Evolutionary conservation across 2,888 invertebrate species (phyloP), one percentile per base, ranked within the genome.

Genomic region (Idaea straminata): DNA sequence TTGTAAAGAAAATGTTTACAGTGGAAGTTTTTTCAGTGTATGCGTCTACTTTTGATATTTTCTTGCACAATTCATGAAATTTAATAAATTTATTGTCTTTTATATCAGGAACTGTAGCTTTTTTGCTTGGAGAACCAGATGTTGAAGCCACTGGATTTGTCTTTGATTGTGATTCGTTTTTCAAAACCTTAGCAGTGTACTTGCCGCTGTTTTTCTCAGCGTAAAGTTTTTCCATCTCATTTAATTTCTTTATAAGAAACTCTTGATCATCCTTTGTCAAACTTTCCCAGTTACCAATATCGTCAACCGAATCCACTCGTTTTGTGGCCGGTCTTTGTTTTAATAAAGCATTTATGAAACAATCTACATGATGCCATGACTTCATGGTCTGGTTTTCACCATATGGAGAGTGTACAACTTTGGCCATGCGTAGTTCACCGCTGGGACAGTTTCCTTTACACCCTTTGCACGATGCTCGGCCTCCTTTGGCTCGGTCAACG

Each of bases 381-480:
- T 97, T 98, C 97, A 98, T 97, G 76, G 95, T 83, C 71, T 92
- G 95, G 0, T 94, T 95, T 25, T 94, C 95, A 15, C 91, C 95
- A 80, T 97, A 98, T 0, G 97, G 97, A 86, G 97, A 98, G 0
- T 95, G 88, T 5, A 95, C 94, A 16, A 97, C 72, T 84, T 97
- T 98, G 0, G 96, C 98, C 61, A 98, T 89, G 66, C 98, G 93
- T 61, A 97, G 79, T 67, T 94, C 93, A 34, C 95, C 96, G 79
- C 95, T 94, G 0, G 94, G 94, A 77, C 97, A 96, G 78, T 96
- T 96, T 67, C 94, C 91, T 89, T 98, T 98, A 85, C 98, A 98
- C 78, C 96, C 97, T 85, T 98, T 98, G 82, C 98, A 98, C 15
- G 95, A 94, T 0, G 98, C 96, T 62, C 96, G 93, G 0, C 96